Base-by-base conservation (phyloP, 1,140 invertebrate species). In the Bombus waltoni region DNA sequence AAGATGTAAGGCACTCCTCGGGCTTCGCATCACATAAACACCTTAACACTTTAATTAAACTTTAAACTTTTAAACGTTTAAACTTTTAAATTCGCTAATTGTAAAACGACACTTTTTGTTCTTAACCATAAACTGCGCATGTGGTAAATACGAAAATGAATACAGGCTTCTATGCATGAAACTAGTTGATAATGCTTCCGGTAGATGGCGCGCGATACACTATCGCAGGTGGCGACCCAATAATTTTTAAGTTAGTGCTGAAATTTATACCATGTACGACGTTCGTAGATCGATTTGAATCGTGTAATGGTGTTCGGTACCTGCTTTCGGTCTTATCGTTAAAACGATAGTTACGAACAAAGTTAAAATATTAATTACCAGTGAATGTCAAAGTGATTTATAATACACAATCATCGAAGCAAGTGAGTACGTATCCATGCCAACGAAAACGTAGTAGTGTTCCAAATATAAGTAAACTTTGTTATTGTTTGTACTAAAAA, bases 161-260 rank as follows among this genome's bases (percentile, higher is more conserved):
- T 42, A 4, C 13, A 13, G 10, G 18, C 38, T 74, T 62, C 76
- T 57, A 15, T 38, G 47, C 3, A 73, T 25, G 84, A 75, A 66
- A 74, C 62, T 75, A 59, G 84, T 85, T 75, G n/a, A 8, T 44
- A 74, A 44, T 38, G 28, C 22, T n/a, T 3, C 32, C 79, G 22
- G 68, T 5, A 85, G 84, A 85, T 85, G 84, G 70, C 84, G 25
- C 28, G 32, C 57, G 71, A 28, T 85, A n/a, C 79, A 65, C 84
- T 74, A 15, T 74, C 28, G 47, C 13, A 70, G 22, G 8, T n/a
- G 1, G 11, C 13, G 35, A 5, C 28, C 57, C 25, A 32, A 11
- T 47, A 15, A n/a, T 47, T 40, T 22, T 79, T 59, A 25, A 18
- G 22, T 28, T 65, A 25, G 15, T 44, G 15, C 25, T n/a, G 44